Conservation (phyloP, 2,888 invertebrate species). For the Acleris emargana region DNA sequence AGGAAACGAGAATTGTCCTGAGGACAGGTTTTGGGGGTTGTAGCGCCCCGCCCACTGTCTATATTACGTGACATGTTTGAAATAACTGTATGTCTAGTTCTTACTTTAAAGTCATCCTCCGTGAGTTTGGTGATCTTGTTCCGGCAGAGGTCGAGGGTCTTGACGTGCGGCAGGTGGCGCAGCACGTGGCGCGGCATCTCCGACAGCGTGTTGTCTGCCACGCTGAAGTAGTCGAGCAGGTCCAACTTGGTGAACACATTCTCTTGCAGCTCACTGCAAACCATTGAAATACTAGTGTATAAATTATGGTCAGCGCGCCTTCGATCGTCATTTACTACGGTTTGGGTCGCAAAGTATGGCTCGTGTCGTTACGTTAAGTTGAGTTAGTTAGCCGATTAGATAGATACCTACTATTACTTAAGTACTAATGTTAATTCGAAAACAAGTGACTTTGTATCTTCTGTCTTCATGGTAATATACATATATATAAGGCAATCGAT, state of each 20-base stretch:
- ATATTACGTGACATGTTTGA: neutral
- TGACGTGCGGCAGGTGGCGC: slow-evolving; percentile 89
- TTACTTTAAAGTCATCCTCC: slow-evolving; percentile 89
- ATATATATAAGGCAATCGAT: too few species aligned
- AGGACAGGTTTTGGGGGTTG: too few species aligned
- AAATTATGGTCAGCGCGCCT: neutral
- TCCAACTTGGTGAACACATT: slow-evolving; percentile 90
- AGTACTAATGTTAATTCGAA: too few species aligned
- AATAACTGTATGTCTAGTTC: neutral
- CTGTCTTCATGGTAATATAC: too few species aligned
- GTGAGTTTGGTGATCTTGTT: slow-evolving; percentile 90
- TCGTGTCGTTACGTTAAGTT: too few species aligned
- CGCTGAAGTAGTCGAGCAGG: slow-evolving; percentile 89
- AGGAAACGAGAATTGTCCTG: too few species aligned
- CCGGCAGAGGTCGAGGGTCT: slow-evolving; percentile 91
- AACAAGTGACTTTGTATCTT: too few species aligned
- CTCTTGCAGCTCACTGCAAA: slow-evolving; percentile 88
- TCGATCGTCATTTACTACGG: too few species aligned
- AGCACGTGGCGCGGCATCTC: slow-evolving; percentile 90
- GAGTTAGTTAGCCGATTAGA: too few species aligned
- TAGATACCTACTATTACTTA: too few species aligned
- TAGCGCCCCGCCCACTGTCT: too few species aligned
- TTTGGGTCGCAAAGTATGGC: too few species aligned
- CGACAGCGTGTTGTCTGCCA: slow-evolving; percentile 90
- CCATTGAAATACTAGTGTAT: slow-evolving; percentile 41